These are phyloP conservation scores for Cynopterus brachyotis DNA, from an alignment of 2,113 vertebrate species.

Conservation along the genomic window DNA sequence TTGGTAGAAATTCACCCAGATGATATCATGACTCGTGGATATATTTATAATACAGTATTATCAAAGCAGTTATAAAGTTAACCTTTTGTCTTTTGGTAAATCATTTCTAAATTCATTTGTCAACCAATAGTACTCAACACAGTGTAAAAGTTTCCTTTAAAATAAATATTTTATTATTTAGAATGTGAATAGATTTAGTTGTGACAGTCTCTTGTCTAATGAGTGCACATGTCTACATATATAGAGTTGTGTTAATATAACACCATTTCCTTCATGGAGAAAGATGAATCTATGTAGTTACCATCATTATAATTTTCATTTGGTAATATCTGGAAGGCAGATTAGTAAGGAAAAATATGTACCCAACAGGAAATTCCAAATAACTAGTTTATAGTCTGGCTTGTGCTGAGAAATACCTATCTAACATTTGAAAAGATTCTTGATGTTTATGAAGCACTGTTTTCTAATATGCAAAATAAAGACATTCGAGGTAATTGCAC, in stretches of 20 bases:
- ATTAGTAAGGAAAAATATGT: background rate
- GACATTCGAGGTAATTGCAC: background rate
- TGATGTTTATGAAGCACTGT: background rate
- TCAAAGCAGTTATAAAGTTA: slow-evolving; percentile 3
- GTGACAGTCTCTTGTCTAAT: background rate
- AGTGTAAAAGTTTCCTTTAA: background rate
- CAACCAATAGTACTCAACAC: background rate
- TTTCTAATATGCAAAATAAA: background rate
- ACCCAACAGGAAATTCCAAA: background rate
- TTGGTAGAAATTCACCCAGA: background rate
- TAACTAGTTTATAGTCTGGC: background rate
- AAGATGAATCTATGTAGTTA: background rate
- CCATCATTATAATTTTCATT: background rate
- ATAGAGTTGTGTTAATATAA: background rate
- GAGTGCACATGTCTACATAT: background rate
- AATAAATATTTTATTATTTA: background rate
- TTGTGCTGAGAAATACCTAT: background rate
- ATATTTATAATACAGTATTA: background rate
- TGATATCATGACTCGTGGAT: background rate
- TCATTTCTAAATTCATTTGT: background rate
- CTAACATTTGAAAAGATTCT: background rate
- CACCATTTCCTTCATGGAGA: background rate
- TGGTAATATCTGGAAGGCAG: background rate
- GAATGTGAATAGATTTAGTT: background rate
- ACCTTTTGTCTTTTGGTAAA: background rate